Evolutionary conservation across 2,888 invertebrate genomes (phyloP).

Genomic region (Tiliacea citrago): DNA sequence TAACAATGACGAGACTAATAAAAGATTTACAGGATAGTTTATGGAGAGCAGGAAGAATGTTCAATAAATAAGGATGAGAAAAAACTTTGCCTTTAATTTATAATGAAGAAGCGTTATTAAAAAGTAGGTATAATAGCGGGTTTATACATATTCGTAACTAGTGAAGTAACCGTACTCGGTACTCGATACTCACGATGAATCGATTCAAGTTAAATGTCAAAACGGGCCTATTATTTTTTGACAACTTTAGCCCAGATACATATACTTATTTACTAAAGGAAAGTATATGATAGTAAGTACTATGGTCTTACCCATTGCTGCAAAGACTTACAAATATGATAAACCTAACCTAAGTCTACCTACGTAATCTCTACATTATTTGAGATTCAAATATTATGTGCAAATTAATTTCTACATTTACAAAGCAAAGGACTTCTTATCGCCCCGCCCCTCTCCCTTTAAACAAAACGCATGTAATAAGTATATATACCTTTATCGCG

Average conservation of each 20-base stretch:
- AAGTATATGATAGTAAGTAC: background rate
- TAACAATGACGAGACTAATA: background rate
- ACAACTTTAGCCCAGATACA: too few relatives aligned
- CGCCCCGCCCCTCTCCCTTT: too few relatives aligned
- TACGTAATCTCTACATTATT: background rate
- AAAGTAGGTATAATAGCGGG: background rate
- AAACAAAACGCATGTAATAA: conserved; percentile 15
- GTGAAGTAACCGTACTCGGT: too few relatives aligned
- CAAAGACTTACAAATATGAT: background rate
- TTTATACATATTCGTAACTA: too few relatives aligned
- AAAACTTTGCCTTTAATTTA: background rate
- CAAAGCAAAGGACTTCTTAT: background rate
- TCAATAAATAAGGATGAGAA: background rate
- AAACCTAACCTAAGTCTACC: background rate
- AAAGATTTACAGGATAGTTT: background rate
- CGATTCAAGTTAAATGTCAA: too few relatives aligned
- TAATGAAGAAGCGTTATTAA: background rate
- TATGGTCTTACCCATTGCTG: background rate
- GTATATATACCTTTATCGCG: conserved; percentile 3
- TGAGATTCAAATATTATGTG: background rate
- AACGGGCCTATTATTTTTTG: too few relatives aligned
- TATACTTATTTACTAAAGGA: background rate
- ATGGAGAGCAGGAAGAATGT: background rate
- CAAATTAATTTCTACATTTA: background rate
- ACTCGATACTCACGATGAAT: too few relatives aligned